These are phyloP conservation scores for Trematocara marginatum DNA, from an alignment of 2,113 vertebrate genomes.

Conservation along the genomic window DNA sequence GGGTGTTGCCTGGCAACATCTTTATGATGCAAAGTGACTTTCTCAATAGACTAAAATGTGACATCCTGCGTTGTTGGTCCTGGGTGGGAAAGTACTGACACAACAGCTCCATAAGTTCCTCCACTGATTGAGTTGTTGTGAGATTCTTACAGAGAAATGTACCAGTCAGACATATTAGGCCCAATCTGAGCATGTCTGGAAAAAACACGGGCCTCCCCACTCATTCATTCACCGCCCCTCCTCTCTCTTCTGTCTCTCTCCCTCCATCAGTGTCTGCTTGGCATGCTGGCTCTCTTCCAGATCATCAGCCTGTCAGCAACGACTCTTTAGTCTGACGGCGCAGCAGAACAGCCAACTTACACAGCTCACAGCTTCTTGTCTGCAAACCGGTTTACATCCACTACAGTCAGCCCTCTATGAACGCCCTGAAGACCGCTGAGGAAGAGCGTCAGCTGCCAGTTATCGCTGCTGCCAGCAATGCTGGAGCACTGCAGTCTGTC, in stretches of 20 bases:
- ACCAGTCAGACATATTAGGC: conserved; percentile 38
- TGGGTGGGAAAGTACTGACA: conserved; percentile 41
- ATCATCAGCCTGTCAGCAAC: conserved; percentile 28
- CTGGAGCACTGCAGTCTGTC: neutral
- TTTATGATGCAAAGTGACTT: conserved; percentile 76
- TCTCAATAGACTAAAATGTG: conserved; percentile 67
- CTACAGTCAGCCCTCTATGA: neutral
- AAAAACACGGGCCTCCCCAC: neutral
- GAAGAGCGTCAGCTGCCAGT: neutral
- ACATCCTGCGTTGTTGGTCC: conserved; percentile 60
- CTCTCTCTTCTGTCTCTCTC: neutral
- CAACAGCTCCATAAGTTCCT: conserved; percentile 48
- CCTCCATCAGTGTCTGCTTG: conserved; percentile 16
- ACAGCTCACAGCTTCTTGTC: conserved; percentile 1
- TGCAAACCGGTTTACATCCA: neutral
- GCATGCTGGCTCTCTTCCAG: conserved; percentile 31
- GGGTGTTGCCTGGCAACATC: conserved; percentile 68
- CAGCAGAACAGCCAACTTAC: neutral
- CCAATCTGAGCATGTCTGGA: conserved; percentile 20
- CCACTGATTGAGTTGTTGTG: conserved; percentile 44
- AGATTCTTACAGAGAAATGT: conserved; percentile 9
- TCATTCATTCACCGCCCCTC: neutral
- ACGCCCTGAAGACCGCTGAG: neutral
- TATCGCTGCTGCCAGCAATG: neutral
- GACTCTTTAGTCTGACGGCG: conserved; percentile 22